Percentiles rank a stretch among this genome's conserved stretches.
phyloP scores from a whole-genome alignment of 2,797 vertebrate species.

The Denticeps clupeoides region DNA sequence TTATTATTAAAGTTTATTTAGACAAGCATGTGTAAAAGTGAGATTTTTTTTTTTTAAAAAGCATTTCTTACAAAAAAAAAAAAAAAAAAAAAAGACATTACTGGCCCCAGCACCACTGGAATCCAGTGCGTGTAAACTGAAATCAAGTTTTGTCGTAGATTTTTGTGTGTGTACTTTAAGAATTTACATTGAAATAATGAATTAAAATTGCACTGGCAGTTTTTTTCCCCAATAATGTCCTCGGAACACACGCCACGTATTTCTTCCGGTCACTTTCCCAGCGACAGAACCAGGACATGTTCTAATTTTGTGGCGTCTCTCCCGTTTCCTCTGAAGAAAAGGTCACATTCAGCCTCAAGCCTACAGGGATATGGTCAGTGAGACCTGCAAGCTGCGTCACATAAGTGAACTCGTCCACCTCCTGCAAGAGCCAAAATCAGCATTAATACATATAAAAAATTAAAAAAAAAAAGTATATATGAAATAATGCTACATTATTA shows the following conservation, averaged over 20 bases:
- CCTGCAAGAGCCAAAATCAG: slow-evolving; percentile 42
- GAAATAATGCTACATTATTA: neutral
- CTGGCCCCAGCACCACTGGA: neutral
- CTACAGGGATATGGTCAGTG: slow-evolving; percentile 68
- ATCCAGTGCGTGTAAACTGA: no score
- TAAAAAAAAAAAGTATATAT: neutral
- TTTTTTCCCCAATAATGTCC: no score
- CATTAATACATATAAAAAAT: neutral
- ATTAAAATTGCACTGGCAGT: no score
- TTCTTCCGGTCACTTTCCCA: no score
- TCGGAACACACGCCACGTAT: no score
- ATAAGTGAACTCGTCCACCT: slow-evolving; percentile 62
- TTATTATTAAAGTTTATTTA: neutral
- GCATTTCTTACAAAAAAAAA: neutral
- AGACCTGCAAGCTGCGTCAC: slow-evolving; percentile 67
- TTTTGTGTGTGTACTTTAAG: no score
- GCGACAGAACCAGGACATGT: no score
- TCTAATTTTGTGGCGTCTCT: no score
- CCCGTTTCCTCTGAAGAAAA: slow-evolving; percentile 40
- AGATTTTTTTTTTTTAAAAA: no score
- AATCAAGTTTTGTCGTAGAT: no score
- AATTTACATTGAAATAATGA: no score
- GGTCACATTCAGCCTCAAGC: slow-evolving; percentile 54
- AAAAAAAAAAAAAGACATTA: neutral
- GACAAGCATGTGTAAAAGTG: no score